Evolutionary conservation across 2,888 invertebrate species (phyloP), one percentile per base, ranked within the genome.

Genomic region (Megalurothrips usitatus): DNA sequence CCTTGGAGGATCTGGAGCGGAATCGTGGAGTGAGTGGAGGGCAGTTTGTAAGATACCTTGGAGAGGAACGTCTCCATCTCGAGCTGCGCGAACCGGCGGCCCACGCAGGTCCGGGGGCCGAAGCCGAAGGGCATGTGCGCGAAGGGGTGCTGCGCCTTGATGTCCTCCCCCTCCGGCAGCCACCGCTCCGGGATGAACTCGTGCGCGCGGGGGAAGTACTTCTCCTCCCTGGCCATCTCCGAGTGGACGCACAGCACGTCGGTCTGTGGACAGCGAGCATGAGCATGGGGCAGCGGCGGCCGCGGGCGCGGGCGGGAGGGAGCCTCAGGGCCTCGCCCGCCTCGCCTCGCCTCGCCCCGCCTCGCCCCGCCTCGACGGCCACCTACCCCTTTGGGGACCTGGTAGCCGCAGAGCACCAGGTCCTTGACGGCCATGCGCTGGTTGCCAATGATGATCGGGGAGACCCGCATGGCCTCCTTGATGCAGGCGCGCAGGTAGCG

Each of bases 401-500:
- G 86, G 84, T 92, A 94, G 12, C 91, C 92, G n/a, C 89, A 87
- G 0, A 94, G 85, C 17, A 90, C 88, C 9, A 91, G 88, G 82
- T 92, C 91, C 63, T 89, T 88, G 0, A 86, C 86, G 79, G 90
- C 87, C 81, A 86, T 86, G 82, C 93, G 88, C 14, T 90, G 84
- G 82, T 90, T 91, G 0, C 90, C 92, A 19, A 89, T 86, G 0
- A 90, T 89, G 1, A 92, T 89, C 0, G 92, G 92, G 84, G 89
- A 88, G n/a, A 92, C 26, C 92, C 93, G 91, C 83, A 93, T 88
- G 0, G 93, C 92, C 88, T 94, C 94, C 85, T 93, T 93, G 47
- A 94, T 89, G 84, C 93, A 93, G 0, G 93, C 93, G 85, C 91
- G 92, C 80, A 94, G 86, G 84, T 92, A 94, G 12, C 90, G 89